A percentile compares a stretch with the other conserved stretches of the same genome.
Evolutionary conservation across 2,888 invertebrate genomes (phyloP).

Genomic region (Orthosia cruda): DNA sequence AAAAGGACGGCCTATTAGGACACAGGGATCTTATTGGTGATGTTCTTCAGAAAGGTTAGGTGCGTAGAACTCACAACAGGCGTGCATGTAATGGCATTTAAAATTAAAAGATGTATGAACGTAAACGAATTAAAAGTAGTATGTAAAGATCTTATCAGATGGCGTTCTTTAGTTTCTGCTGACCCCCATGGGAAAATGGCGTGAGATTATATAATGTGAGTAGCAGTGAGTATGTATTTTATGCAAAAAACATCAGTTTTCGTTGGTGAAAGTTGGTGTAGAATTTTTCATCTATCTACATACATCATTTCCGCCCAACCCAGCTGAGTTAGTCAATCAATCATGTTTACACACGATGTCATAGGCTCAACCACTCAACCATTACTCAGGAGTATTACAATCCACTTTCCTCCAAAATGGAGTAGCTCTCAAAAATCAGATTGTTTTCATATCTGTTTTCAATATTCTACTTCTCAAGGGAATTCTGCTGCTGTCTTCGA

Average conservation of each 20-base stretch:
- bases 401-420: not conserved
- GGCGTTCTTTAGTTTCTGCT: too few relatives aligned
- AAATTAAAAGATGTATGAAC: too few relatives aligned
- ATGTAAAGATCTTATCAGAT: too few relatives aligned
- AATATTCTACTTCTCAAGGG: not conserved
- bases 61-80: too few relatives aligned
- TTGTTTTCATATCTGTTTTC: not conserved
- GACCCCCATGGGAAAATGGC: too few relatives aligned
- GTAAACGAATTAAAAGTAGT: too few relatives aligned
- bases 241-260: not conserved
- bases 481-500: not conserved
- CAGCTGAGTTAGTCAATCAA: slow-evolving; percentile 15
- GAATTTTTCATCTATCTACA: slow-evolving; percentile 27
- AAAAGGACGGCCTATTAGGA: too few relatives aligned
- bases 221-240: too few relatives aligned
- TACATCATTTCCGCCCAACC: slow-evolving; percentile 10
- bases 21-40: too few relatives aligned
- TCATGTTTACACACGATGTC: slow-evolving; percentile 26
- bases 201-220: too few relatives aligned
- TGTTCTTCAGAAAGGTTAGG: too few relatives aligned
- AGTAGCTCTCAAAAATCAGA: not conserved
- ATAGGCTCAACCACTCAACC: not conserved
- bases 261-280: not conserved
- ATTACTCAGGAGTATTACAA: not conserved
- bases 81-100: too few relatives aligned